Conservation (phyloP, 1,140 invertebrate genomes). For the Saccostrea glomerata region DNA sequence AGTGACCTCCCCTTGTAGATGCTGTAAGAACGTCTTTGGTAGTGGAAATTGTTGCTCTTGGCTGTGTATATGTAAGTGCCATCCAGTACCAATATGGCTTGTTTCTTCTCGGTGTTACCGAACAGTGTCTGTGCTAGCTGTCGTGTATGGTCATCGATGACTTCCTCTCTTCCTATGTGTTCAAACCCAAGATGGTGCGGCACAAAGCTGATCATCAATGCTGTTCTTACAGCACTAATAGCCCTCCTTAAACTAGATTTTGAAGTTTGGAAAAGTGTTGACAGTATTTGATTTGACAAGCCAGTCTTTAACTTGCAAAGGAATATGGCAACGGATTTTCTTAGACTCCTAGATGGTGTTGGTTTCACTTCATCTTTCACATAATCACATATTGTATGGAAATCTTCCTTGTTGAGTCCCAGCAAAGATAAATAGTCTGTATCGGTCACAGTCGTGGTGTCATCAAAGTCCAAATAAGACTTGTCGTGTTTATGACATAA, state of each 20-base stretch:
- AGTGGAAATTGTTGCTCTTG: conserved; percentile 27
- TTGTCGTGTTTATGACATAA: neutral
- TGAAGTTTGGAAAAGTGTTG: conserved; percentile 38
- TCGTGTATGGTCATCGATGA: conserved; percentile 40
- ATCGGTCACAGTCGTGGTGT: neutral
- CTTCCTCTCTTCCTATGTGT: conserved; percentile 38
- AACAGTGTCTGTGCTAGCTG: conserved; percentile 42
- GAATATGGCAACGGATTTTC: conserved; percentile 38
- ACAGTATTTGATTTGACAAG: conserved; percentile 40
- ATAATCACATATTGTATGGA: neutral
- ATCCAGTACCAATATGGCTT: conserved; percentile 12
- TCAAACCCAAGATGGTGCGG: conserved; percentile 38
- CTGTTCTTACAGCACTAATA: conserved; percentile 5
- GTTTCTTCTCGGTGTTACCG: conserved; percentile 33
- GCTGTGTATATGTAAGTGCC: conserved; percentile 35
- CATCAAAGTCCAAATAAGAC: conserved; percentile 47
- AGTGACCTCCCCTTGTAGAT: conserved; percentile 39
- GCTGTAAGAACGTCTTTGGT: conserved; percentile 41
- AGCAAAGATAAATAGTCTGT: conserved; percentile 32
- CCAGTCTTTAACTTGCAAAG: conserved; percentile 36
- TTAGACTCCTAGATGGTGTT: neutral
- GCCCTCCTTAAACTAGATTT: conserved; percentile 33
- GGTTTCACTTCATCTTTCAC: conserved; percentile 4
- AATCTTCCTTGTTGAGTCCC: conserved; percentile 45
- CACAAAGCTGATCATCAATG: conserved; percentile 8